These are phyloP conservation scores for Papilio polyxenes DNA, from an alignment of 1,140 invertebrate genomes.

Conservation along the genomic window DNA sequence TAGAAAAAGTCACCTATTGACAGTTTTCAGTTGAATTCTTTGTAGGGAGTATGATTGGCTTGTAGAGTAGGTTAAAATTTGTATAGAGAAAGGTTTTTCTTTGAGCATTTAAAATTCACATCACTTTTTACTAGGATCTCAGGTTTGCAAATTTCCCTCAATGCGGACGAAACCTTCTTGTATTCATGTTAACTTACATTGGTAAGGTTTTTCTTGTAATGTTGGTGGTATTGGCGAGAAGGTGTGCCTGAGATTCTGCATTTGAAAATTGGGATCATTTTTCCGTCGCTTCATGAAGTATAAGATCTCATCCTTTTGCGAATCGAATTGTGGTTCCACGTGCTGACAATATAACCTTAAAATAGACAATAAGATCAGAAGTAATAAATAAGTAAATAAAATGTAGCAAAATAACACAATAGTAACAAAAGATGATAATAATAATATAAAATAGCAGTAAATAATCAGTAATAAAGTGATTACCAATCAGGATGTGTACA, in stretches of 20 bases:
- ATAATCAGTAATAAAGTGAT: neutral
- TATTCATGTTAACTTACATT: conserved; percentile 56
- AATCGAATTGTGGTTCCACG: conserved; percentile 63
- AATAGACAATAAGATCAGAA: neutral
- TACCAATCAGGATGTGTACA: conserved; percentile 72
- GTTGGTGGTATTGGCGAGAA: conserved; percentile 61
- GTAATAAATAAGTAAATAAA: neutral
- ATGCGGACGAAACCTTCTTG: neutral
- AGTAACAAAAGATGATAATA: neutral
- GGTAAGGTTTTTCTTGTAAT: conserved; percentile 66
- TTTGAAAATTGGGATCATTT: conserved; percentile 61
- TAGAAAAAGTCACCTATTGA: neutral
- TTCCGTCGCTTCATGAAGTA: conserved; percentile 66
- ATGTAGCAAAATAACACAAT: neutral
- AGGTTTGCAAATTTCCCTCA: too few species aligned
- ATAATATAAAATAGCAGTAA: conserved; percentile 18
- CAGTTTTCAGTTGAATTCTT: neutral
- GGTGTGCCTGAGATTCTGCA: conserved; percentile 61
- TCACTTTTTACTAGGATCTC: neutral
- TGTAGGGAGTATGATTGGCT: neutral
- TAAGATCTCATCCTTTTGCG: conserved; percentile 55
- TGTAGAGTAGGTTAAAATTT: too few species aligned
- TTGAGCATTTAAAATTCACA: neutral
- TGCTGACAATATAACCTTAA: conserved; percentile 72
- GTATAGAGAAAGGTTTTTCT: too few species aligned